Conservation (phyloP, 1,140 invertebrate species). For the Drosophila mauritiana region DNA sequence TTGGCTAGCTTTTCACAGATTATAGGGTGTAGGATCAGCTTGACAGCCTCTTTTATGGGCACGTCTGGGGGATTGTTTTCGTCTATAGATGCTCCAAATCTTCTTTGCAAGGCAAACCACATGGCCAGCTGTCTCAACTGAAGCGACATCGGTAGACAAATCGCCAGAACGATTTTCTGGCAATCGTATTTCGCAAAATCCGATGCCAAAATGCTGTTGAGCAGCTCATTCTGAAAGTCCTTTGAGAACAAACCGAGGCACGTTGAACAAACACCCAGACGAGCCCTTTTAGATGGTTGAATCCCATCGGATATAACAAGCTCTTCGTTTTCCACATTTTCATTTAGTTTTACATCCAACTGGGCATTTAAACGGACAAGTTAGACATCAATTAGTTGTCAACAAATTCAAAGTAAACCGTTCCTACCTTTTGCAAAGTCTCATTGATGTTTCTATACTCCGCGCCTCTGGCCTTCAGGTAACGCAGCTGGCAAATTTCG, state of each 20-base stretch:
- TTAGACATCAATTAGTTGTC: conserved; percentile 11
- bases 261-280: conserved; percentile 85
- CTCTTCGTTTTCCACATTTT: background rate
- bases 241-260: conserved; percentile 89
- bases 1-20: conserved; percentile 62
- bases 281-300: conserved; percentile 76
- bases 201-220: conserved; percentile 84
- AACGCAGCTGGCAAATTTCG: conserved; percentile 86
- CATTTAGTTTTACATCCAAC: conserved; percentile 55
- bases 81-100: conserved; percentile 72
- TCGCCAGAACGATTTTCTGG: conserved; percentile 80
- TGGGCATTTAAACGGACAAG: conserved; percentile 12
- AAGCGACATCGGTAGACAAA: conserved; percentile 84
- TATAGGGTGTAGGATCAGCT: conserved; percentile 74
- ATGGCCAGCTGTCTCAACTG: conserved; percentile 85
- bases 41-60: conserved; percentile 76
- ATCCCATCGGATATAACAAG: background rate
- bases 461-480: conserved; percentile 84
- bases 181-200: conserved; percentile 84
- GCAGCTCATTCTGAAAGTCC: conserved; percentile 82
- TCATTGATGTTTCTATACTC: conserved; percentile 84
- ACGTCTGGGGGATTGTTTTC: conserved; percentile 65
- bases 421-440: conserved; percentile 78
- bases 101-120: conserved; percentile 81
- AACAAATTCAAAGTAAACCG: background rate